Conservation (phyloP, 2,113 vertebrate species). For the Cheilinus undulatus region DNA sequence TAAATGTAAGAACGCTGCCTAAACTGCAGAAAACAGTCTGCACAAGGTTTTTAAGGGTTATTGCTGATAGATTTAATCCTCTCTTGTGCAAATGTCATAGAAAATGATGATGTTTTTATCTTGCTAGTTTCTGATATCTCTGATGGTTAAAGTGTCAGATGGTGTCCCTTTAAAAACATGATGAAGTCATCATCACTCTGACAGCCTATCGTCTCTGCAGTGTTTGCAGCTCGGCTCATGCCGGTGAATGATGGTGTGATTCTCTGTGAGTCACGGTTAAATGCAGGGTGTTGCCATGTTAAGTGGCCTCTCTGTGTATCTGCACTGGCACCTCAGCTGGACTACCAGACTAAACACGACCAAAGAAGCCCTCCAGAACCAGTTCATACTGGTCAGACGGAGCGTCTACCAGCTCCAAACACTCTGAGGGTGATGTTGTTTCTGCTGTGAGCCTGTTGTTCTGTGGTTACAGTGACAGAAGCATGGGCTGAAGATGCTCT, state of each 20-base stretch:
- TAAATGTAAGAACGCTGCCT: too few species aligned
- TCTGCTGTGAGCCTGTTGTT: neutral
- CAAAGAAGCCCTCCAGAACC: neutral
- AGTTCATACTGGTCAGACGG: neutral
- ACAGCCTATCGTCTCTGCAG: neutral
- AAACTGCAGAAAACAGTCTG: too few species aligned
- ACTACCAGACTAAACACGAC: constrained; percentile 44
- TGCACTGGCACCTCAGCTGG: constrained; percentile 21
- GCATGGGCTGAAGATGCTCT: neutral
- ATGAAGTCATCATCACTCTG: too few species aligned
- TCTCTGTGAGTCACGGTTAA: constrained; percentile 47
- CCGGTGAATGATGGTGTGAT: neutral
- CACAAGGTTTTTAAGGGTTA: too few species aligned
- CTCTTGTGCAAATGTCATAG: too few species aligned
- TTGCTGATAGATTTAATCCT: too few species aligned
- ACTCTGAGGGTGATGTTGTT: too few species aligned
- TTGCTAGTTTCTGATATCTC: too few species aligned
- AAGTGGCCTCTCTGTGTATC: constrained; percentile 30
- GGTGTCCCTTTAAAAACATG: too few species aligned
- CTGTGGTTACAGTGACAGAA: neutral
- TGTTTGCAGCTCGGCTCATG: constrained; percentile 8
- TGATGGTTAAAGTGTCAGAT: too few species aligned
- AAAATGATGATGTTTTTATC: too few species aligned
- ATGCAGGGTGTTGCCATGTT: constrained; percentile 55
- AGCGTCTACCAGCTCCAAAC: neutral